Evolutionary conservation across 2,888 invertebrate species (phyloP), one percentile per base, ranked within the genome.

Genomic region (Watsonalla binaria): DNA sequence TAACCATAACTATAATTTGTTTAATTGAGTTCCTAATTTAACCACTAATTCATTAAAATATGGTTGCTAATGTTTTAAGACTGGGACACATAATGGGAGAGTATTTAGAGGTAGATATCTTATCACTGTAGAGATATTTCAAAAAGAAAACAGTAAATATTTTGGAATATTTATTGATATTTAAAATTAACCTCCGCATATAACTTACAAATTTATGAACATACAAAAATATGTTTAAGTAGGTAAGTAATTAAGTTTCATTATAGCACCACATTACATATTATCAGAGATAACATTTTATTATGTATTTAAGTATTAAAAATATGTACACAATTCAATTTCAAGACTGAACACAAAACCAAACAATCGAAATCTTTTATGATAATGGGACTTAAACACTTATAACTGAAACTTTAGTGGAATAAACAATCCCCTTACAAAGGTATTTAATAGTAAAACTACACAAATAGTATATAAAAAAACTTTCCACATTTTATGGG

Each of bases 201-300:
- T 24, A 24, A 24, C 24, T 35, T 8, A 11, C 11, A 45, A 24
- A 14, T 33, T 11, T 46, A 50, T 49, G 37, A 50, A 46, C 35
- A 56, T 56, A 53, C 35, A 56, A 56, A 56, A 56, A 56, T 56
- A 56, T 45, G 49, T 39, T 33, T 51, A 46, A 24, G 24, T 24
- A 24, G 24, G 39, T 37, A 35, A 48, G 24, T 14, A 39, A 37
- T 45, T 52, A 6, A 51, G 39, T 54, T 35, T 33, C 13, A 46
- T 14, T 37, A 37, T 37, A 51, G 51, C 51, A 51, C 51, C 51
- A 45, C 34, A 24, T 34, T 13, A 9, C 33, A 48, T 9, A 13
- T 24, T 35, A 35, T 35, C 24, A 9, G 35, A 9, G n/a, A n/a
- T 42, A 11, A 42, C 9, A 11, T 11, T 8, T 11, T 11, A 11